Evolutionary conservation across 2,888 invertebrate genomes (phyloP).

Genomic region (Anorthoa munda): DNA sequence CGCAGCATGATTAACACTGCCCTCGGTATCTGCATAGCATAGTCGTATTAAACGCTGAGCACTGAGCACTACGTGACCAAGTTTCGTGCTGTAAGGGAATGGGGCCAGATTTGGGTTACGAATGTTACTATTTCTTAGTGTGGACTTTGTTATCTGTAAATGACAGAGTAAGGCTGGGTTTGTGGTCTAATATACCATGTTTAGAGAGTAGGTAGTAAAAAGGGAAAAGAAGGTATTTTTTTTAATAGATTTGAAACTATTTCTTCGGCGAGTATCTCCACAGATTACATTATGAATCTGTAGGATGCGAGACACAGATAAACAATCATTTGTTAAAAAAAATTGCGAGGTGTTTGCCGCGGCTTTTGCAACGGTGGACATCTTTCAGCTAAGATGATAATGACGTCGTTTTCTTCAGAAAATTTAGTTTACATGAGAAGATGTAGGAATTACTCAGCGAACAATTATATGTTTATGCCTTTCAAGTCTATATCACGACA

Average conservation of each 20-base stretch:
- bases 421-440: not conserved
- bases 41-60: conserved; percentile 52
- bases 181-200: not conserved
- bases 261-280: not conserved
- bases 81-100: conserved; percentile 37
- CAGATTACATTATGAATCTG: not conserved
- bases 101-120: conserved; percentile 59
- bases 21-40: conserved; percentile 53
- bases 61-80: conserved; percentile 52
- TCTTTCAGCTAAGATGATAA: not conserved
- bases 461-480: not conserved
- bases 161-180: not conserved
- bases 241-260: no score
- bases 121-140: conserved; percentile 31
- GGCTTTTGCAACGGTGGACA: not conserved
- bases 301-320: not conserved
- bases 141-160: conserved; percentile 34
- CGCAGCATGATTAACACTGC: conserved; percentile 64
- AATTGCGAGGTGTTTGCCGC: not conserved
- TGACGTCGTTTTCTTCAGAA: not conserved
- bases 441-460: not conserved
- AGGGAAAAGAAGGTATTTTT: not conserved
- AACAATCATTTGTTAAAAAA: not conserved
- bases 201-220: not conserved
- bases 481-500: not conserved